These are phyloP conservation scores for Scyliorhinus canicula DNA, from an alignment of 2,797 vertebrate species.

Conservation along the genomic window DNA sequence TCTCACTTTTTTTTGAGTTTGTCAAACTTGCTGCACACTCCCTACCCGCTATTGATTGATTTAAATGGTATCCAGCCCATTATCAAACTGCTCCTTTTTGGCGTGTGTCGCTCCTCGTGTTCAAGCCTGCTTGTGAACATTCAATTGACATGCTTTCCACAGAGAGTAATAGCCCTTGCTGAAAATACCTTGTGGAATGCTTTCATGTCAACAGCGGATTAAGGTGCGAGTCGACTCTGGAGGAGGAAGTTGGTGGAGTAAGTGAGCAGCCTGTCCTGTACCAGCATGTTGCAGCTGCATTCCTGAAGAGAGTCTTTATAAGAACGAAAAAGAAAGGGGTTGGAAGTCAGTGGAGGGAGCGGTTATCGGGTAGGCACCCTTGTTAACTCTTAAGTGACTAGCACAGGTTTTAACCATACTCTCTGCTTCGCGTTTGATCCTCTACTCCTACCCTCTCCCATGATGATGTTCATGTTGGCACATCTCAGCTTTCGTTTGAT, in stretches of 20 bases:
- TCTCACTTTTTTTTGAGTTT: neutral
- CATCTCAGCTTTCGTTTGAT: neutral
- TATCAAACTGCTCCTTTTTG: neutral
- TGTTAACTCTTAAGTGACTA: neutral
- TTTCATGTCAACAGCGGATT: neutral
- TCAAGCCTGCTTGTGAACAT: neutral
- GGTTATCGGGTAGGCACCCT: neutral
- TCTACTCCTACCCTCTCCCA: neutral
- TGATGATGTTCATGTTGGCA: too few species aligned
- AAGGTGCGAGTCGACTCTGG: neutral
- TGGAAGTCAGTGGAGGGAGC: neutral
- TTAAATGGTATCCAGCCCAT: neutral
- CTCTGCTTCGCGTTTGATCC: neutral
- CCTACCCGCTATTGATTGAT: neutral
- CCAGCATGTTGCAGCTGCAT: neutral
- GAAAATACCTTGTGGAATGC: slow-evolving; percentile 33
- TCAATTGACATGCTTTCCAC: neutral
- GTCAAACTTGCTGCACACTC: neutral
- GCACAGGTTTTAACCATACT: neutral
- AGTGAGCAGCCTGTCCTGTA: neutral
- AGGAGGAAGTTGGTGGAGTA: neutral
- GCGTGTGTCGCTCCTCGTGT: neutral
- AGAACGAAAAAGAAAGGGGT: neutral
- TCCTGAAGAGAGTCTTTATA: neutral
- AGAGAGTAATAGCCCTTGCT: neutral